Base-by-base conservation (phyloP, 2,113 vertebrate genomes). In the Xenus cinereus region DNA sequence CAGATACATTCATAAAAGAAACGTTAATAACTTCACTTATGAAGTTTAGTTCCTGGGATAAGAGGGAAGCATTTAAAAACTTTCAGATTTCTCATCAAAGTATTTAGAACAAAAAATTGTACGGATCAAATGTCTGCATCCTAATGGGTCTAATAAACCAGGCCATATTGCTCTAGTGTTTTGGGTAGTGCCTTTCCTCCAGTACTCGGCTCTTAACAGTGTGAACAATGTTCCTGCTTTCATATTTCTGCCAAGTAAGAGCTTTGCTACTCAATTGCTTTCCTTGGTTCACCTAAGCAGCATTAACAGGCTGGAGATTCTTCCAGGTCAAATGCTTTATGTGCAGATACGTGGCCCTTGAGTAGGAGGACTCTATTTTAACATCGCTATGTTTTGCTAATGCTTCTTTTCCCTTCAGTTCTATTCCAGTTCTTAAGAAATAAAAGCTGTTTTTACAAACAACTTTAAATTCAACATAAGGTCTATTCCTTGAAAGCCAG, bases 251-350 rank as follows among this genome's bases (percentile, higher is more conserved):
- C 56, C 53, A 92, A 64, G n/a, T 51, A 68, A 53, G 41, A 76
- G 60, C 56, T 89, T 88, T 87, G 78, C 53, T 92, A 89, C 91
- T 78, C 72, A 89, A 73, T 16, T 77, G 83, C 69, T 91, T 60
- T 60, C 33, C 57, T 92, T 60, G 17, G 50, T 72, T 71, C 39
- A 77, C 56, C 48, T 53, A 39, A 32, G 30, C 83, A 90, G 79
- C 60, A 57, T 30, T 81, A 77, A 66, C 77, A 89, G 53, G 84
- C 32, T 72, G 33, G 51, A 39, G 43, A 92, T 84, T 79, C 94
- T 98, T 97, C 89, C 93, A 93, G 93, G 90, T 95, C 97, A 97
- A 59, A 77, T 74, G 66, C 27, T 96, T 97, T 92, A 95, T 86
- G 53, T 92, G 93, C 45, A 94, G 81, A 94, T 72, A 81, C 0